Evolutionary conservation across 2,113 vertebrate genomes (phyloP), one percentile per base, ranked within the genome.

Genomic region (Notiomystis cincta): DNA sequence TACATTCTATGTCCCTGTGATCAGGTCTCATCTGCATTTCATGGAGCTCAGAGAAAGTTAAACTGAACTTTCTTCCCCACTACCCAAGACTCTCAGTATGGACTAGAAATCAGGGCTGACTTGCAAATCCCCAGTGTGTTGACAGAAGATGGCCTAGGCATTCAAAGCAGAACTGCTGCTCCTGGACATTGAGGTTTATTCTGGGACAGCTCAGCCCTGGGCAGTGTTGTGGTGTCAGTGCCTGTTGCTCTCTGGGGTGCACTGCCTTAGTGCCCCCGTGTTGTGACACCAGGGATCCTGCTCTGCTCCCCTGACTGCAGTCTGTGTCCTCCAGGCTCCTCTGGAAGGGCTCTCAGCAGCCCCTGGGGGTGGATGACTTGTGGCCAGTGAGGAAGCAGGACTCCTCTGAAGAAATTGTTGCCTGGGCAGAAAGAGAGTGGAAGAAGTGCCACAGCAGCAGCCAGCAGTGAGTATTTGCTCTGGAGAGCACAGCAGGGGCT

Each of bases 341-440:
- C 75, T 98, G 99, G 97, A 99, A 98, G 89, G 99, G 99, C 75
- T 99, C 98, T 96, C 97, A 95, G 57, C 97, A 94, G 28, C 96
- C 98, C 1, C 85, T 99, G 95, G 94, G 85, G 31, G 67, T 97
- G 33, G 96, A 98, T 70, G 98, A 99, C 94, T 96, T 99, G 82
- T 99, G 99, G 99, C 97, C 98, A 2, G 98, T 99, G 61, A 98
- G 98, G n/a, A 96, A 97, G 50, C 98, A 99, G 57, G 98, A 99
- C 91, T 98, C 97, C 5, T 99, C 99, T 3, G 94, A 98, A 57
- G 98, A 98, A 93, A 98, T 99, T 15, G 98, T 99, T 70, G 97
- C 98, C 33, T 98, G 96, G 79, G 97, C 99, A 53, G 97, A 99
- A 61, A 96, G 97, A 66, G 98, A 98, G 35, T 99, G 99, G 99